Evolutionary conservation across 2,113 vertebrate genomes (phyloP).

Genomic region (Tachuris rubrigastra): DNA sequence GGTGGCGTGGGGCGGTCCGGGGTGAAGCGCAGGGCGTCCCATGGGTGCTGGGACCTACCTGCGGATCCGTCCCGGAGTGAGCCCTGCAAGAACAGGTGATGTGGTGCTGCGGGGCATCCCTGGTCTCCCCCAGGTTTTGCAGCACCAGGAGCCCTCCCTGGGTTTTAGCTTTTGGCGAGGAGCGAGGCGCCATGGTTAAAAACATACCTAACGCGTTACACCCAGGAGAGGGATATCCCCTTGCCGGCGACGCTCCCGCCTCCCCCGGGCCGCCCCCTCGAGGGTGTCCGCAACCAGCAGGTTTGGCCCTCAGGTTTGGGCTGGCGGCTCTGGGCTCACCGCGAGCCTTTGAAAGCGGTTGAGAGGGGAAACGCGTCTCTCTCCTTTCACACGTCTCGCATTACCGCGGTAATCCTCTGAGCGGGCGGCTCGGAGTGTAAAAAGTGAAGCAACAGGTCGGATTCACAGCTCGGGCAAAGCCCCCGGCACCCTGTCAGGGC

Average conservation of each 20-base stretch:
- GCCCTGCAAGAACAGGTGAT: neutral
- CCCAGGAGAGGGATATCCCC: accelerated
- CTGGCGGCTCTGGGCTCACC: accelerated
- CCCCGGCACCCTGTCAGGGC: too few relatives aligned
- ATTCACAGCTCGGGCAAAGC: accelerated
- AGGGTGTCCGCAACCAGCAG: neutral
- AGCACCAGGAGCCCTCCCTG: neutral
- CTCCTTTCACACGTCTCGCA: neutral
- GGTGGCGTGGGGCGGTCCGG: too few relatives aligned
- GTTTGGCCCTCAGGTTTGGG: accelerated
- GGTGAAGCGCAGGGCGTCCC: neutral
- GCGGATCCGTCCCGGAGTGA: neutral
- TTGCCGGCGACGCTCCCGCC: neutral
- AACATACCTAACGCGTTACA: accelerated
- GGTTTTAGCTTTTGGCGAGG: neutral
- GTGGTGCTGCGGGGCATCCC: neutral
- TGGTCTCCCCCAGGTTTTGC: neutral
- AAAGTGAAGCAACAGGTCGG: neutral
- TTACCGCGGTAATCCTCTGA: too few relatives aligned
- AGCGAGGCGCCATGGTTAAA: accelerated
- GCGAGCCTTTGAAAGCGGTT: neutral
- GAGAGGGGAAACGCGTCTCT: neutral
- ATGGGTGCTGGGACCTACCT: neutral
- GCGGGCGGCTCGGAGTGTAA: too few relatives aligned
- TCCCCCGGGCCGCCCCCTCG: neutral